Base-by-base conservation (phyloP, 2,888 invertebrate species). In the Deroplatys truncata region DNA sequence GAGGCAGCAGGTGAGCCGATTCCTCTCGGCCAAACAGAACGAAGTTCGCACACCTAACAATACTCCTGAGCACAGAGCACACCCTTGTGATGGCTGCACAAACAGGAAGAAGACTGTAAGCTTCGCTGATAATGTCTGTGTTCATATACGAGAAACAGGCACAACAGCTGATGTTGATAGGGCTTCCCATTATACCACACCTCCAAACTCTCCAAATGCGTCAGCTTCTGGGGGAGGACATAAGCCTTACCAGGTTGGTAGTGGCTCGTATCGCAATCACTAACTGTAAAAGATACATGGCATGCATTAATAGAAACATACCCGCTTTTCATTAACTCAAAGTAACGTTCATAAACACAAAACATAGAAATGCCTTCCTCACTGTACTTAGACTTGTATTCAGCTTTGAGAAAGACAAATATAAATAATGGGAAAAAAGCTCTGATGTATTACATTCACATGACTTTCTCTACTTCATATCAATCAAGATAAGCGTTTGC, bases 131-230 rank as follows among this genome's bases (percentile, higher is more conserved):
- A 95, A 93, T 96, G 95, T 93, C 94, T 89, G 89, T 20, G 85
- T 89, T 35, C 85, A 85, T n/a, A 82, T 89, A 1, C 89, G 89
- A n/a, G 89, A 89, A 28, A 82, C 84, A 15, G 85, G 89, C 35
- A 82, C 31, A 28, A n/a, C 29, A 29, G 87, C 82, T 25, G 86
- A 72, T 56, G 28, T 72, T 35, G 88, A 89, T 88, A 85, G 89
- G 89, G 29, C 88, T 28, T 82, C 86, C 56, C 89, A 92, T 28
- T 94, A 95, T 72, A 72, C 56, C 84, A 96, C 96, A 90, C 97
- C 97, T 90, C 97, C 96, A 91, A 97, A 97, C 93, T 97, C 97
- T 84, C 96, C 97, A 86, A 96, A 96, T 93, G 96, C 96, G 91
- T 96, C 96, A 86, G 94, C 95, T 89, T 94, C 96, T 92, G 28